Percentiles rank a stretch among this genome's conserved stretches.
Conservation (phyloP, 1,140 invertebrate genomes). For the Caenorhabditis latens region DNA sequence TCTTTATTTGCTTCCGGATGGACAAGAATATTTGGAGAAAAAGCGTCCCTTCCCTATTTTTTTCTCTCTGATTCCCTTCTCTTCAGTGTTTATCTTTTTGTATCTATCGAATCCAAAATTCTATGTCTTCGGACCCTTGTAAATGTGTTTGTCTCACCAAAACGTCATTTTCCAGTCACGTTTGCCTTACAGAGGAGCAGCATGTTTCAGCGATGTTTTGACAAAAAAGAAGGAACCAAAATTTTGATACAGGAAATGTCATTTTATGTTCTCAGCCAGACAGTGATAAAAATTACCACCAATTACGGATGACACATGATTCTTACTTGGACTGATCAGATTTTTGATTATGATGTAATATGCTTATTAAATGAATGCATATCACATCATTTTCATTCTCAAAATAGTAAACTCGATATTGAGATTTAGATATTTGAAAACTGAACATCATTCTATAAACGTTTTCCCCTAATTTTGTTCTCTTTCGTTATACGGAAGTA, state of each 20-base stretch:
- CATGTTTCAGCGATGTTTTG: slow-evolving; percentile 28
- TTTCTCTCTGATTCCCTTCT: background rate
- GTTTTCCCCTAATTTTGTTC: background rate
- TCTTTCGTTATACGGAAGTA: slow-evolving; percentile 1
- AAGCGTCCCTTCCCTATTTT: background rate
- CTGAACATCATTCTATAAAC: too few species aligned
- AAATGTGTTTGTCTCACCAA: slow-evolving; percentile 22
- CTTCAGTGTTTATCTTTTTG: slow-evolving; percentile 23
- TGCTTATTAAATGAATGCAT: too few species aligned
- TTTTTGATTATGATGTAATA: too few species aligned
- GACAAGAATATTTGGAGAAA: slow-evolving; percentile 48
- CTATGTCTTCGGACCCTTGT: background rate
- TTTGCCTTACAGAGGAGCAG: background rate
- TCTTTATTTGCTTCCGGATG: slow-evolving; percentile 55
- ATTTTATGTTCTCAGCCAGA: too few species aligned
- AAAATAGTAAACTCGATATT: too few species aligned
- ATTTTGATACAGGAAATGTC: too few species aligned
- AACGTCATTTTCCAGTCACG: slow-evolving; percentile 33
- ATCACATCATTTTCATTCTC: too few species aligned
- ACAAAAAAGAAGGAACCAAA: background rate
- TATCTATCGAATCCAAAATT: slow-evolving; percentile 5
- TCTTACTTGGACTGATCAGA: too few species aligned
- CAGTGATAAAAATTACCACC: too few species aligned
- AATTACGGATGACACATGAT: too few species aligned
- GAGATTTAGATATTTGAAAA: too few species aligned